These are phyloP conservation scores for Bugulina stolonifera DNA, from an alignment of 2,888 invertebrate species.

Conservation along the genomic window DNA sequence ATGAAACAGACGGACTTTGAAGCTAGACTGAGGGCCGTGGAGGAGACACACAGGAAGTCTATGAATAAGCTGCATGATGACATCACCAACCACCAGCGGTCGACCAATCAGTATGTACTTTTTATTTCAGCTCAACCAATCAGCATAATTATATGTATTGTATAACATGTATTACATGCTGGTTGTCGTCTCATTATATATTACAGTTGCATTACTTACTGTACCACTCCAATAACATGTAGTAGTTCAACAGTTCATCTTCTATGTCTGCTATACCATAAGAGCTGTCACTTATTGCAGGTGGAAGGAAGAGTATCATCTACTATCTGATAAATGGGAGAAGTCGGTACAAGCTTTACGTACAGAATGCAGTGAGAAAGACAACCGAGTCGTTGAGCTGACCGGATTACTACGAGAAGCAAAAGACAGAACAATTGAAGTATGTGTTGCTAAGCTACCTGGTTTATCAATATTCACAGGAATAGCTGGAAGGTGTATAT, in stretches of 20 bases:
- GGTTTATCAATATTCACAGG: too few relatives aligned
- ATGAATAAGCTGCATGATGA: conserved; percentile 42
- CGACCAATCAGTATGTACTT: conserved; percentile 44
- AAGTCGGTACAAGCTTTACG: conserved; percentile 41
- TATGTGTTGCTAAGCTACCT: conserved; percentile 31
- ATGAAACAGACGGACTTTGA: conserved; percentile 42
- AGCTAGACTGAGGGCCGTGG: conserved; percentile 43
- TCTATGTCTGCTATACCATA: too few relatives aligned
- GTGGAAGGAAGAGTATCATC: conserved; percentile 51
- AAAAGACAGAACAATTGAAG: conserved; percentile 45
- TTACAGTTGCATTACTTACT: too few relatives aligned
- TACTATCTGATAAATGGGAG: conserved; percentile 46
- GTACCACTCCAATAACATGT: too few relatives aligned
- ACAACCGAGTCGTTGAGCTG: conserved; percentile 43
- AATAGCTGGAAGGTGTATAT: too few relatives aligned
- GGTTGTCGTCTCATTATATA: too few relatives aligned
- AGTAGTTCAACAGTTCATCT: too few relatives aligned
- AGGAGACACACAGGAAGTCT: conserved; percentile 43
- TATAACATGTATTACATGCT: too few relatives aligned
- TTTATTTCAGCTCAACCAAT: too few relatives aligned
- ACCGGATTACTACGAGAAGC: conserved; percentile 43
- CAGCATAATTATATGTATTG: too few relatives aligned
- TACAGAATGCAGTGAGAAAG: conserved; percentile 38
- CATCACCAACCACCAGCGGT: conserved; percentile 46
- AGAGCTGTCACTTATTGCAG: conserved; percentile 32